These are phyloP conservation scores for Dreissena polymorpha DNA, from an alignment of 1,140 invertebrate species.

Conservation along the genomic window DNA sequence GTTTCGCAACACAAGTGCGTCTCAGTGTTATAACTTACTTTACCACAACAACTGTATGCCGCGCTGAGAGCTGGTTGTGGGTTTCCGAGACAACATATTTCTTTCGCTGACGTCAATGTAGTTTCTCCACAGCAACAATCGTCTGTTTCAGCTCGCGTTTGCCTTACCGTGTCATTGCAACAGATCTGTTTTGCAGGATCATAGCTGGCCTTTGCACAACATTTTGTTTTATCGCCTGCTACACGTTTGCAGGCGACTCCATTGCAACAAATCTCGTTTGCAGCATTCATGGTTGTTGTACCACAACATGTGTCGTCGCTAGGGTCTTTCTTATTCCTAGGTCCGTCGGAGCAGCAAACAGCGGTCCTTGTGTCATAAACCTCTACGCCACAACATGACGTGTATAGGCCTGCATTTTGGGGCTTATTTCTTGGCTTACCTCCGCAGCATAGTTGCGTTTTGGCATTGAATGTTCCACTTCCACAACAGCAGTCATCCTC, in stretches of 20 bases:
- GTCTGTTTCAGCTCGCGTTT: not conserved
- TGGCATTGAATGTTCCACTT: constrained; percentile 5
- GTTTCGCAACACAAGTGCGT: constrained; percentile 16
- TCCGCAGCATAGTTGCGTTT: constrained; percentile 19
- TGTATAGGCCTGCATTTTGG: not conserved
- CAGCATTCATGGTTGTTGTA: constrained; percentile 29
- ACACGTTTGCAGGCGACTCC: not conserved
- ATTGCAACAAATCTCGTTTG: constrained; percentile 15
- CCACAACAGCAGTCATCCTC: constrained; percentile 23
- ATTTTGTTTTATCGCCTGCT: constrained; percentile 14
- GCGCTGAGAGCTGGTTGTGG: not conserved
- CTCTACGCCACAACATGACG: constrained; percentile 1
- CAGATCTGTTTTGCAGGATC: constrained; percentile 10
- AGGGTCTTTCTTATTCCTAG: not conserved
- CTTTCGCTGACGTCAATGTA: not conserved
- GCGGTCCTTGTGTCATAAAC: constrained; percentile 13
- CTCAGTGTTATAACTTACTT: constrained; percentile 5
- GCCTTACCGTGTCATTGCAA: not conserved
- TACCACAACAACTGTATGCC: constrained; percentile 13
- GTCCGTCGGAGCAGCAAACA: constrained; percentile 18
- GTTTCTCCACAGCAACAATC: constrained; percentile 12
- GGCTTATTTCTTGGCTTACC: constrained; percentile 12
- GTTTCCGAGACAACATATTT: constrained; percentile 24
- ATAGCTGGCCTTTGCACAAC: constrained; percentile 27
- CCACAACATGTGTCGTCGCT: constrained; percentile 27